Conservation (phyloP, 2,797 vertebrate species). For the Takifugu ocellatus region DNA sequence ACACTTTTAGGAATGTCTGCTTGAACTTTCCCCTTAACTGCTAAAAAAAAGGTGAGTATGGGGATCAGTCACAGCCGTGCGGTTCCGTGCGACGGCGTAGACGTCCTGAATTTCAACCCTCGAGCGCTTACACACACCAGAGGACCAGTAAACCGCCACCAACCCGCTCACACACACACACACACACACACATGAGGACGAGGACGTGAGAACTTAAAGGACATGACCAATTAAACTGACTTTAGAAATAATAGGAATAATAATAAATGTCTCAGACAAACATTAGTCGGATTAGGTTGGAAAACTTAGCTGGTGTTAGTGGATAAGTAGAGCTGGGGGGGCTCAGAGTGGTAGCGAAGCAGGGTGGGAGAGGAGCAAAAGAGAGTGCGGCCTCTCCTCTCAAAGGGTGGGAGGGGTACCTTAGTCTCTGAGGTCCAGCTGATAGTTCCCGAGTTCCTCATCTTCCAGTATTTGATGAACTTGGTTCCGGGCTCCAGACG, state of each 20-base stretch:
- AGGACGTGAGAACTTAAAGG: slow-evolving; percentile 47
- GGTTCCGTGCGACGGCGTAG: too few relatives aligned
- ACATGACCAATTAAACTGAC: slow-evolving; percentile 46
- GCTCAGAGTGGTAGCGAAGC: slow-evolving; percentile 51
- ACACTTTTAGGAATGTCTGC: too few relatives aligned
- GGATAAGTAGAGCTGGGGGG: slow-evolving; percentile 48
- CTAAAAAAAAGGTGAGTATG: too few relatives aligned
- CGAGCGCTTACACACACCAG: too few relatives aligned
- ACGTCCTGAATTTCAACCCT: too few relatives aligned
- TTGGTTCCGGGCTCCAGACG: slow-evolving; percentile 89
- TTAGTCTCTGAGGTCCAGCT: slow-evolving; percentile 95
- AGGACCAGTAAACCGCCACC: too few relatives aligned
- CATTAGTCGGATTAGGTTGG: slow-evolving; percentile 34
- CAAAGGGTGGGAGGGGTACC: slow-evolving; percentile 75
- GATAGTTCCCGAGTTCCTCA: slow-evolving; percentile 94
- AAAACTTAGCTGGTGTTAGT: slow-evolving; percentile 57
- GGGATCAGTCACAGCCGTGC: too few relatives aligned
- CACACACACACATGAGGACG: slow-evolving; percentile 27
- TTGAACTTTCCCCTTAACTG: too few relatives aligned
- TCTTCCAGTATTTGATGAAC: slow-evolving; percentile 98
- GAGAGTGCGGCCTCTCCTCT: slow-evolving; percentile 60
- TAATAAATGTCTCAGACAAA: slow-evolving; percentile 37
- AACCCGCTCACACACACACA: neutral
- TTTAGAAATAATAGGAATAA: slow-evolving; percentile 36
- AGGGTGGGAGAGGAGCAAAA: slow-evolving; percentile 32